Evolutionary conservation across 2,113 vertebrate species (phyloP).

Genomic region (Sprattus sprattus): DNA sequence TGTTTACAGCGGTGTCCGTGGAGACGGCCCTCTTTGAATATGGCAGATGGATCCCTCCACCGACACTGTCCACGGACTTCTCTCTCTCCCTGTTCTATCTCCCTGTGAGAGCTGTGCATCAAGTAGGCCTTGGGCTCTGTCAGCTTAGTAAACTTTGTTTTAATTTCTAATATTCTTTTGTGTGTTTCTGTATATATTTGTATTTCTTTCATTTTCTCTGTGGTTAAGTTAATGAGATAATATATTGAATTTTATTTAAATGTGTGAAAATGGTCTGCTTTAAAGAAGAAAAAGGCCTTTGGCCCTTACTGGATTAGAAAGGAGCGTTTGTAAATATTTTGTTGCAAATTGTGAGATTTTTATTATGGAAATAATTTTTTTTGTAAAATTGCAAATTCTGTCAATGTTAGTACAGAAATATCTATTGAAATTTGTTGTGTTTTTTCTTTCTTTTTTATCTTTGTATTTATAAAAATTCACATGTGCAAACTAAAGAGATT

Average conservation of each 20-base stretch:
- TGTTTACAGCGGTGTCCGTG: not conserved
- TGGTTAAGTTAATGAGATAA: conserved; percentile 34
- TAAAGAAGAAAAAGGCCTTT: not conserved
- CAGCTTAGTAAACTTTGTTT: conserved; percentile 35
- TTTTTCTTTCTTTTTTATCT: conserved; percentile 18
- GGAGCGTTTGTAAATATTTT: conserved; percentile 42
- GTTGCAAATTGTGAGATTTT: conserved; percentile 31
- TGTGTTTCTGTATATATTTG: conserved; percentile 39
- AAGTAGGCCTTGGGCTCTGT: conserved; percentile 29
- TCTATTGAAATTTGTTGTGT: conserved; percentile 9
- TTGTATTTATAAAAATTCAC: conserved; percentile 18
- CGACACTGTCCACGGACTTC: not conserved
- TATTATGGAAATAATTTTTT: conserved; percentile 31
- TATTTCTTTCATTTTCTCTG: conserved; percentile 37
- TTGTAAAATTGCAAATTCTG: conserved; percentile 29
- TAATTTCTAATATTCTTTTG: conserved; percentile 1
- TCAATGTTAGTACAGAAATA: conserved; percentile 4
- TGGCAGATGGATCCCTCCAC: not conserved
- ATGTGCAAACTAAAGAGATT: conserved; percentile 20
- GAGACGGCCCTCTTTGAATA: not conserved
- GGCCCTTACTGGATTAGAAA: not conserved
- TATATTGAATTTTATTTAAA: conserved; percentile 56
- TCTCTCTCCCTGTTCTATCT: not conserved
- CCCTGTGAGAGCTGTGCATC: conserved; percentile 31
- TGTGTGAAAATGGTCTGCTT: not conserved